A percentile compares a stretch with the other conserved stretches of the same genome.
phyloP scores from a whole-genome alignment of 2,888 invertebrate species.

The Mythimna lalbum region DNA sequence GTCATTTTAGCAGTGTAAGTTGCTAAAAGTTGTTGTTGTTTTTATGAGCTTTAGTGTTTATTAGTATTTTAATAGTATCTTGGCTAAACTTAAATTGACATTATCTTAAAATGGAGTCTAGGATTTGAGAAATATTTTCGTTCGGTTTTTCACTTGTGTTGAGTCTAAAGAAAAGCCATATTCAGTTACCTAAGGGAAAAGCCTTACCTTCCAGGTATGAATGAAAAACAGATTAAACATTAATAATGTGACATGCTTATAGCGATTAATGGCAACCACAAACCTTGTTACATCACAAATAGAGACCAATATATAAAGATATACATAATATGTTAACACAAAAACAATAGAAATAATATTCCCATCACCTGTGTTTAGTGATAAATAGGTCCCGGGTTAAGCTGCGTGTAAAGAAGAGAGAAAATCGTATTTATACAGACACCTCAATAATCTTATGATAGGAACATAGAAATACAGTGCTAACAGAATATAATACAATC shows the following conservation, averaged over 20 bases:
- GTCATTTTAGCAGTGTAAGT: not conserved
- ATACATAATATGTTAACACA: slow-evolving; percentile 63
- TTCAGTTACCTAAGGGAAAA: not conserved
- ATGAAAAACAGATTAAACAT: slow-evolving; percentile 34
- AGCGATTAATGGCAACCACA: slow-evolving; percentile 54
- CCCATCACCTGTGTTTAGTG: slow-evolving; percentile 91
- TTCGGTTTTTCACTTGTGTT: not conserved
- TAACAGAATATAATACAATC: slow-evolving; percentile 52
- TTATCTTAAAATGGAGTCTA: not conserved
- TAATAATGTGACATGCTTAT: slow-evolving; percentile 54
- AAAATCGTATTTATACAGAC: slow-evolving; percentile 84
- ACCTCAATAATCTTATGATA: slow-evolving; percentile 65
- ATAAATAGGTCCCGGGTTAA: slow-evolving; percentile 91
- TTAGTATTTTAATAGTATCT: not conserved
- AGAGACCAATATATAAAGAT: slow-evolving; percentile 41
- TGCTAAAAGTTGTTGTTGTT: no score
- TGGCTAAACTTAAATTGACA: not conserved
- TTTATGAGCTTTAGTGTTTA: not conserved
- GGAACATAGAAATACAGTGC: slow-evolving; percentile 66
- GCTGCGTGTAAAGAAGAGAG: slow-evolving; percentile 91
- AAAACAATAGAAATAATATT: slow-evolving; percentile 83
- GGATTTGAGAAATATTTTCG: not conserved
- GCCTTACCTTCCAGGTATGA: slow-evolving; percentile 22
- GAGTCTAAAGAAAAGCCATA: not conserved
- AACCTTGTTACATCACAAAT: slow-evolving; percentile 60